Conservation (phyloP, 1,140 invertebrate genomes). For the Chironomus striatipennis region DNA sequence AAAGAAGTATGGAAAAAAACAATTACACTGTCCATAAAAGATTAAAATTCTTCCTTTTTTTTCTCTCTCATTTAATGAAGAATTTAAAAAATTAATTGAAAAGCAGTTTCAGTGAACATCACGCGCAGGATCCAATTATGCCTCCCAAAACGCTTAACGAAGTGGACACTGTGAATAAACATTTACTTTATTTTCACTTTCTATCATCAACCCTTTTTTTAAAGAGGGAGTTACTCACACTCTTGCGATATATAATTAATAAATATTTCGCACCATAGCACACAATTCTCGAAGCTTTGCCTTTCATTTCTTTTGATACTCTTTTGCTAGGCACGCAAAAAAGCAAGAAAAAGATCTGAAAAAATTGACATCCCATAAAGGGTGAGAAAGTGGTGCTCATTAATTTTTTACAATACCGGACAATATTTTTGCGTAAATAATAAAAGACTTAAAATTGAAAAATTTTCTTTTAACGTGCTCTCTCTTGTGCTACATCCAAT, state of each 20-base stretch:
- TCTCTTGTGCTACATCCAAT: background rate
- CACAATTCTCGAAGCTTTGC: background rate
- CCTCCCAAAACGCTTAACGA: background rate
- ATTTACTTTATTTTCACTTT: conserved; percentile 9
- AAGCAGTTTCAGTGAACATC: background rate
- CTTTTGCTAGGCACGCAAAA: background rate
- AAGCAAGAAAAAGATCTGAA: background rate
- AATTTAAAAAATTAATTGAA: background rate
- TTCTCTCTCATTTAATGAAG: background rate
- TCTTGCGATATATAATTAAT: conserved; percentile 5
- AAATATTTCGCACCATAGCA: conserved; percentile 8
- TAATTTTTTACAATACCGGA: conserved; percentile 7
- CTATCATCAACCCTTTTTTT: background rate
- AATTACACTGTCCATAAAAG: background rate
- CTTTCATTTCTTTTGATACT: background rate
- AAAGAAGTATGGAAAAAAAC: too few species aligned
- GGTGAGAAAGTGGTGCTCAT: background rate
- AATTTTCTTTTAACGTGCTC: background rate
- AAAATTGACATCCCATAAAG: background rate
- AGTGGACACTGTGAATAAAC: conserved; percentile 7
- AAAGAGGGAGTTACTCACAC: background rate
- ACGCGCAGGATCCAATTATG: background rate
- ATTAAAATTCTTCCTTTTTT: background rate
- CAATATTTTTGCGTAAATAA: background rate
- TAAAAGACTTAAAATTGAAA: background rate